Conservation (phyloP, 2,797 vertebrate genomes). For the Xenopus petersii region DNA sequence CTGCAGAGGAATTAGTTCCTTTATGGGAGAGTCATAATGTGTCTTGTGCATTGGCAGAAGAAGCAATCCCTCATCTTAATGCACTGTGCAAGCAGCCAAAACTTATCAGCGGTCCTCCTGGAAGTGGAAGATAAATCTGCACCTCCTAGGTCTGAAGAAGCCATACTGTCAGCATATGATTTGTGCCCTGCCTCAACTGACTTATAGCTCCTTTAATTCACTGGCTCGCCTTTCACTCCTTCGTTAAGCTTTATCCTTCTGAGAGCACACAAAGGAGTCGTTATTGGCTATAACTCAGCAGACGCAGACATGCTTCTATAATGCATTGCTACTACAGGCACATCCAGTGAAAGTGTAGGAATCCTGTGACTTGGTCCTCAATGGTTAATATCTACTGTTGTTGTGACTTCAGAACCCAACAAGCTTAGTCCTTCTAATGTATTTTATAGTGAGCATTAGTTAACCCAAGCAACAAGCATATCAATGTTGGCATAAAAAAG, state of each 20-base stretch:
- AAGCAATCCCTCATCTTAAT: slow-evolving; percentile 41
- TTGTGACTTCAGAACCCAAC: too few species aligned
- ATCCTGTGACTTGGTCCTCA: not conserved
- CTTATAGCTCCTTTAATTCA: slow-evolving; percentile 43
- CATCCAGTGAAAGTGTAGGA: not conserved
- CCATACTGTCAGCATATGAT: slow-evolving; percentile 25
- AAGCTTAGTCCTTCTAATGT: too few species aligned
- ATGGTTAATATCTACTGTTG: too few species aligned
- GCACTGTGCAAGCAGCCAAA: slow-evolving; percentile 25
- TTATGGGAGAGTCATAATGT: slow-evolving; percentile 33
- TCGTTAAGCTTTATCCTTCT: slow-evolving; percentile 28
- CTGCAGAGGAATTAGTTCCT: slow-evolving; percentile 30
- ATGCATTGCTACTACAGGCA: slow-evolving; percentile 1
- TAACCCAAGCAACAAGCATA: too few species aligned
- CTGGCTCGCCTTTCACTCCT: slow-evolving; percentile 34
- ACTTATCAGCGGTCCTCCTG: slow-evolving; percentile 33
- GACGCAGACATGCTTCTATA: not conserved
- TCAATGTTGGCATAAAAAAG: too few species aligned
- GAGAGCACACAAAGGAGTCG: slow-evolving; percentile 32
- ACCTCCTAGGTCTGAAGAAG: slow-evolving; percentile 19
- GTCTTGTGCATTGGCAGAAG: slow-evolving; percentile 23
- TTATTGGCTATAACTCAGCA: slow-evolving; percentile 30
- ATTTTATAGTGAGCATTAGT: too few species aligned
- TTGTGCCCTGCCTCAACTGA: slow-evolving; percentile 37
- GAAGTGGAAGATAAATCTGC: slow-evolving; percentile 39